Evolutionary conservation across 2,797 vertebrate genomes (phyloP), one percentile per base, ranked within the genome.

Genomic region (Varecia variegata): DNA sequence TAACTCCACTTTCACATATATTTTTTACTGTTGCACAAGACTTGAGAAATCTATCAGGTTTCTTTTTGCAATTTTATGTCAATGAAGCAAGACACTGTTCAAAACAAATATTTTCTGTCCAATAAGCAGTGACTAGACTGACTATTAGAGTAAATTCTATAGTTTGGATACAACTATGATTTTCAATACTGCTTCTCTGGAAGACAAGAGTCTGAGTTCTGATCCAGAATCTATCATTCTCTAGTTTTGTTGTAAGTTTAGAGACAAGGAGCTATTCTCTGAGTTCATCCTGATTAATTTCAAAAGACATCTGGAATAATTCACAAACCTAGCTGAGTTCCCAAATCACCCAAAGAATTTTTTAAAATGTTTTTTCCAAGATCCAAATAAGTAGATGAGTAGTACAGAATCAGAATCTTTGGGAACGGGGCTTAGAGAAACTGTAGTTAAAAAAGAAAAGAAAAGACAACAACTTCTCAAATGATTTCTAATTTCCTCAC

Each of bases 41-140:
- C 17, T 20, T 1, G 0, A 60, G 40, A 91, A 85, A 80, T 62
- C n/a, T 14, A 58, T 11, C 47, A 93, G 60, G 0, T 4, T 93
- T 40, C 3, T 21, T 84, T 94, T 94, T 94, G 17, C 58, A 96
- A 25, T 56, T 89, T 7, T 67, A 0, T 0, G 68, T 71, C 60
- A 83, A 23, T 11, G 12, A 96, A 96, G 81, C 74, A 89, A 87
- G 7, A 81, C 25, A 52, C 84, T 97, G 4, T 88, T 93, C 23
- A 60, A 56, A 95, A 80, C 10, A 43, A 8, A 10, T 32, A 80
- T 43, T 38, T 95, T 81, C 88, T 58, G 7, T 68, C 45, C 82
- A 79, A 71, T 32, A 52, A 83, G 30, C 40, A 90, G 38, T 12
- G 20, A 84, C 38, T 60, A 68, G 23, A 73, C 13, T 77, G 81